A percentile compares a stretch with the other conserved stretches of the same genome.
Evolutionary conservation across 2,113 vertebrate genomes (phyloP).

Genomic region (Thamnaconus septentrionalis): DNA sequence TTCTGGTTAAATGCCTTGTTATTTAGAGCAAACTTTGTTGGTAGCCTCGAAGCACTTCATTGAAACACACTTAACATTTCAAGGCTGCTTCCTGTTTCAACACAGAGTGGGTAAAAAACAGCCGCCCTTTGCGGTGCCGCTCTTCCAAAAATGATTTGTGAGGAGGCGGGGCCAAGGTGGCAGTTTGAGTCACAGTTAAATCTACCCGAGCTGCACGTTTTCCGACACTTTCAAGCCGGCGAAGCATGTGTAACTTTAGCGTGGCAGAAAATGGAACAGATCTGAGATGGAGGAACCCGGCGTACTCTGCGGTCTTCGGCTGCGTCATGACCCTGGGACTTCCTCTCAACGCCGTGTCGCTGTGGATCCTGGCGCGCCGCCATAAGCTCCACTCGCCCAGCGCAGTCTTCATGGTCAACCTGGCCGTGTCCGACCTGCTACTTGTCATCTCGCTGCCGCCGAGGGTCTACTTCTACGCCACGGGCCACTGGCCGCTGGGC

Average conservation of each 20-base stretch:
- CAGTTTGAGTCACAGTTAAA: not conserved
- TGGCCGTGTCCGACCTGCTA: constrained; percentile 63
- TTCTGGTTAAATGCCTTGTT: too few species aligned
- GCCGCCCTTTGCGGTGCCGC: too few species aligned
- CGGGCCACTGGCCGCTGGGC: constrained; percentile 31
- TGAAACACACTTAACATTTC: too few species aligned
- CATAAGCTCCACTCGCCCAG: constrained; percentile 45
- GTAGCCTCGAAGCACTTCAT: too few species aligned
- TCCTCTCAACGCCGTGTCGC: constrained; percentile 56
- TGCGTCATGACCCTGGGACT: constrained; percentile 45
- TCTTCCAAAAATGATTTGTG: not conserved
- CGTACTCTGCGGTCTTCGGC: constrained; percentile 45
- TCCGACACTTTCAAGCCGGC: not conserved
- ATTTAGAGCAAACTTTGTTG: too few species aligned
- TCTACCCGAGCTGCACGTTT: not conserved
- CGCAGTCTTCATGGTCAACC: constrained; percentile 63
- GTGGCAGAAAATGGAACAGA: not conserved
- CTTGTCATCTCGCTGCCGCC: constrained; percentile 55
- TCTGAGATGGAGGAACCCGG: not conserved
- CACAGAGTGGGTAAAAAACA: too few species aligned
- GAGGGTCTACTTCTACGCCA: constrained; percentile 60
- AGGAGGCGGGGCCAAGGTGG: not conserved
- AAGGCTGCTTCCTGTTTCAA: too few species aligned
- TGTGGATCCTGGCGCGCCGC: constrained; percentile 57
- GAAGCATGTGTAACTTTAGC: not conserved